Evolutionary conservation across 2,113 vertebrate genomes (phyloP).

Genomic region (Gallinago paraguaiae): DNA sequence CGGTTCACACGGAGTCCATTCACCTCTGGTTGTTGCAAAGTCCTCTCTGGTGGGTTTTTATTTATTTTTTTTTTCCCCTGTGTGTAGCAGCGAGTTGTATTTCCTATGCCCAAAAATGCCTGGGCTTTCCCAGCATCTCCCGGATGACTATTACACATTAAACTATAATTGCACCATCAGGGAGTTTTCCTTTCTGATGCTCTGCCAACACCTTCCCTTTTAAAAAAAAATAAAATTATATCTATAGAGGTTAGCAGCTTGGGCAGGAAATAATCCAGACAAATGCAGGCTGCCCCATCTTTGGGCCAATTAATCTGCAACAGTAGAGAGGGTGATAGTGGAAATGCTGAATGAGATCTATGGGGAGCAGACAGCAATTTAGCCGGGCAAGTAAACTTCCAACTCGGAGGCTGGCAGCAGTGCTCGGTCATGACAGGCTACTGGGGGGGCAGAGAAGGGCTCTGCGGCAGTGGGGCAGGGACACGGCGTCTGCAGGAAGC

Average conservation of each 20-base stretch:
- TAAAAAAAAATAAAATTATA: neutral
- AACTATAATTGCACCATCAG: conserved; percentile 17
- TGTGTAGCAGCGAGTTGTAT: neutral
- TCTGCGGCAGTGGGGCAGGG: neutral
- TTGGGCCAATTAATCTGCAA: conserved; percentile 17
- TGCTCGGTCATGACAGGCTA: neutral
- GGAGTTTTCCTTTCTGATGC: conserved; percentile 52
- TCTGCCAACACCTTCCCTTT: conserved; percentile 1
- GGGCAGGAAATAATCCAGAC: conserved; percentile 45
- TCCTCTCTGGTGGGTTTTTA: neutral
- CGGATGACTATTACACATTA: neutral
- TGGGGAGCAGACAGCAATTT: neutral
- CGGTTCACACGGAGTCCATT: neutral
- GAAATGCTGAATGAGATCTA: conserved; percentile 37
- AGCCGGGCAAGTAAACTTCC: neutral
- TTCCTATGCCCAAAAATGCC: neutral
- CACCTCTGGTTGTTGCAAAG: neutral
- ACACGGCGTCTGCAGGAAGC: neutral
- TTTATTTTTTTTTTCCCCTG: neutral
- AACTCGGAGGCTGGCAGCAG: conserved; percentile 8
- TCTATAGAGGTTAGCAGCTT: conserved; percentile 17
- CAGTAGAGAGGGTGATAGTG: neutral
- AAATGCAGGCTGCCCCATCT: conserved; percentile 23
- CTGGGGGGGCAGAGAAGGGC: neutral
- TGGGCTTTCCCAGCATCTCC: neutral